These are phyloP conservation scores for Notolabrus celidotus DNA, from an alignment of 2,797 vertebrate species.

Conservation along the genomic window DNA sequence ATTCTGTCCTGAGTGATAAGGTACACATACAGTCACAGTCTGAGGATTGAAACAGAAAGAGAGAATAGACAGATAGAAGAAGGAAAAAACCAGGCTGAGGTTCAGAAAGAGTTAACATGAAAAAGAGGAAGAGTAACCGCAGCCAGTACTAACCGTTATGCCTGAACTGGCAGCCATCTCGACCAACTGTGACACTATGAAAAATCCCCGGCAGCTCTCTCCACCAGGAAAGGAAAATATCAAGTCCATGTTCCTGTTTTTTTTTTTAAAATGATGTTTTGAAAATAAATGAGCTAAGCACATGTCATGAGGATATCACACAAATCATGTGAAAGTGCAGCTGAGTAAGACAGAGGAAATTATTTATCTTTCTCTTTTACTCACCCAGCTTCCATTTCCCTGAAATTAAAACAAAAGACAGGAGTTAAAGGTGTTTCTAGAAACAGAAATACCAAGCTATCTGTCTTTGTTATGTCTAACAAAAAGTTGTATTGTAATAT, in stretches of 20 bases:
- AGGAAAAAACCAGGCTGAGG: neutral
- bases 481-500: neutral
- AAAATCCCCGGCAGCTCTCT: slow-evolving; percentile 87
- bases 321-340: neutral
- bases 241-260: slow-evolving; percentile 89
- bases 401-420: slow-evolving; percentile 57
- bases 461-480: neutral
- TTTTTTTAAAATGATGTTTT: slow-evolving; percentile 23
- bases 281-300: slow-evolving; percentile 2
- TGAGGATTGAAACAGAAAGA: neutral
- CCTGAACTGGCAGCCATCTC: slow-evolving; percentile 90
- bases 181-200: slow-evolving; percentile 89
- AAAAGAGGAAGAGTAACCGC: slow-evolving; percentile 26
- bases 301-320: neutral
- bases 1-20: slow-evolving; percentile 11
- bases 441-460: neutral
- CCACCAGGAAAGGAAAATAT: slow-evolving; percentile 88
- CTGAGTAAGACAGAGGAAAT: neutral
- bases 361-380: slow-evolving; percentile 1
- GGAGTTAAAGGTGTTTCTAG: neutral
- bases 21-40: neutral
- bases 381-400: slow-evolving; percentile 70
- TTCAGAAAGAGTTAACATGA: slow-evolving; percentile 6
- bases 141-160: slow-evolving; percentile 81
- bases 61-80: neutral